Evolutionary conservation across 2,888 invertebrate genomes (phyloP).

Genomic region (Suillia variegata): DNA sequence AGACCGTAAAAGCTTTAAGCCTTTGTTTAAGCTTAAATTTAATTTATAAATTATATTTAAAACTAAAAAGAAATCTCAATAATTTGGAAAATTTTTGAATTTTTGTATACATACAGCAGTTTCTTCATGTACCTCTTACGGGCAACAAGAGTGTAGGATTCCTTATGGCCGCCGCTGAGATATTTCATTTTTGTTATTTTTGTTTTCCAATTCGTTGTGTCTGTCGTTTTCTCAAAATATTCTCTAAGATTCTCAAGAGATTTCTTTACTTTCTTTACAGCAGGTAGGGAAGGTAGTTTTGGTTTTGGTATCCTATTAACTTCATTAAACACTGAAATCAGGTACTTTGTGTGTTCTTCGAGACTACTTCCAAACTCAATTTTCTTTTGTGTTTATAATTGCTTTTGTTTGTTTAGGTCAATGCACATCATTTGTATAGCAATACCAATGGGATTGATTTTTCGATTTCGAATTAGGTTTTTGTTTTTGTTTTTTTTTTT

Average conservation of each 20-base stretch:
- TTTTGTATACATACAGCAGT: conserved; percentile 55
- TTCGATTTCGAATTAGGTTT: not conserved
- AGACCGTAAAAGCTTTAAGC: too few species aligned
- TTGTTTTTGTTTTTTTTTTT: not conserved
- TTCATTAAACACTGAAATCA: conserved; percentile 17
- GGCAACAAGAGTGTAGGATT: conserved; percentile 60
- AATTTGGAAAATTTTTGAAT: too few species aligned
- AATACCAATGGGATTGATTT: not conserved
- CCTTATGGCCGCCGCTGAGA: conserved; percentile 54
- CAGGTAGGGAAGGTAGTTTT: conserved; percentile 17
- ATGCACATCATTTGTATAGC: not conserved
- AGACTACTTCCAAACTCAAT: not conserved
- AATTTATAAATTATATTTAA: too few species aligned
- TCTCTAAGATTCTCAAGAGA: conserved; percentile 4
- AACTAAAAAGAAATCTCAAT: too few species aligned
- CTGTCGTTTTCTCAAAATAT: conserved; percentile 5
- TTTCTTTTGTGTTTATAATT: not conserved
- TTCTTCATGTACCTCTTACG: conserved; percentile 61
- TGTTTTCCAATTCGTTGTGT: not conserved
- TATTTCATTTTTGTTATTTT: conserved; percentile 54
- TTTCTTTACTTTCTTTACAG: not conserved
- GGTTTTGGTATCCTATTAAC: not conserved
- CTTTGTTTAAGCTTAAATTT: too few species aligned
- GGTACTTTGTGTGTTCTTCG: conserved; percentile 22
- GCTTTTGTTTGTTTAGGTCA: conserved; percentile 39